A percentile compares a stretch with the other conserved stretches of the same genome.
Conservation (phyloP, 2,797 vertebrate genomes). For the Pagetopsis macropterus region DNA sequence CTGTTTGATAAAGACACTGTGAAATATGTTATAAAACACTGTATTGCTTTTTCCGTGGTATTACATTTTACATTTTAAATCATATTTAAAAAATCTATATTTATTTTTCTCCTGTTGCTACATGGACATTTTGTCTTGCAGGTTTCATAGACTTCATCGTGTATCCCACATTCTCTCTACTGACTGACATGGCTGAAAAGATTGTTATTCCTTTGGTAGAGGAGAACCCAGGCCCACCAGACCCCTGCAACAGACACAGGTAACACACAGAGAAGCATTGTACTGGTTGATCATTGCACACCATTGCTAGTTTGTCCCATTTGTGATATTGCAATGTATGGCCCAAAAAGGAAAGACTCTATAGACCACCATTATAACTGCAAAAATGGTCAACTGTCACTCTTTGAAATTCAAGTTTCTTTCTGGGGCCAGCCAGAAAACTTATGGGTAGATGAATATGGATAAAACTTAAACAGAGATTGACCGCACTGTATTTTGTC, state of each 20-base stretch:
- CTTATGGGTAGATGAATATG: not conserved
- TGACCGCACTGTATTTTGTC: constrained; percentile 16
- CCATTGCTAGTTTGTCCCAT: too few species aligned
- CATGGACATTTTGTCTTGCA: constrained; percentile 55
- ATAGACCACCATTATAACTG: too few species aligned
- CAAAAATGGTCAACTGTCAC: too few species aligned
- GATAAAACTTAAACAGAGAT: not conserved
- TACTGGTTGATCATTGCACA: not conserved
- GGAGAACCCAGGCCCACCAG: constrained; percentile 82
- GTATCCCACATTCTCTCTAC: constrained; percentile 93
- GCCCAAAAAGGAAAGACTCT: too few species aligned
- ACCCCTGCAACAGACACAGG: constrained; percentile 83
- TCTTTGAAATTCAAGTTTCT: too few species aligned
- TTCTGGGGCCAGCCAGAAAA: too few species aligned
- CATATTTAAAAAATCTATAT: not conserved
- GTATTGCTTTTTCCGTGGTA: not conserved
- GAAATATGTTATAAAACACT: not conserved
- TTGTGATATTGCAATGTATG: too few species aligned
- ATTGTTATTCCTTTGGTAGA: constrained; percentile 89
- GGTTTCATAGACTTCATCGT: constrained; percentile 97
- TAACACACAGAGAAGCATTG: constrained; percentile 22
- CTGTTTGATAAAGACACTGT: not conserved
- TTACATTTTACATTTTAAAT: not conserved
- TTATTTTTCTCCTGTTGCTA: constrained; percentile 7
- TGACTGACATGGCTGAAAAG: constrained; percentile 94